Conservation (phyloP, 2,113 vertebrate genomes). For the Podarcis muralis region DNA sequence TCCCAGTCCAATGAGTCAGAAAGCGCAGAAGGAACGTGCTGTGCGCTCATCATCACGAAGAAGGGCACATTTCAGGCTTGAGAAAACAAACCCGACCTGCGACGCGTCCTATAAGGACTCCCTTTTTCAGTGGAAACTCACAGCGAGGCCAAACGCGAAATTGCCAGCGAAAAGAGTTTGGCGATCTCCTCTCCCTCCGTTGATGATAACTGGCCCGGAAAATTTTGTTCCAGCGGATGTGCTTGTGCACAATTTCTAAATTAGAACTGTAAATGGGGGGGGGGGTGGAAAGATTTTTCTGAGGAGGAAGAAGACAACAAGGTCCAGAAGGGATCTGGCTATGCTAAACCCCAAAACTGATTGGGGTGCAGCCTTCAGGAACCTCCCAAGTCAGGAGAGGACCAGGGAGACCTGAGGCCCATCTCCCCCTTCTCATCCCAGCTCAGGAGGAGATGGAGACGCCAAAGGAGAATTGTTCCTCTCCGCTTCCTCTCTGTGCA, state of each 20-base stretch:
- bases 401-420: background rate
- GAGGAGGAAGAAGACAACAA: background rate
- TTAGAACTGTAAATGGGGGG: background rate
- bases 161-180: background rate
- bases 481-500: background rate
- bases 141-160: background rate
- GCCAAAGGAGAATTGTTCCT: too few species aligned
- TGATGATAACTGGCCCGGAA: background rate
- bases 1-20: background rate
- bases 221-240: background rate
- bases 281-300: background rate
- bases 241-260: background rate
- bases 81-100: background rate
- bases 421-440: too few species aligned
- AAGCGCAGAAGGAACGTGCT: background rate
- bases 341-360: background rate
- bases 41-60: background rate
- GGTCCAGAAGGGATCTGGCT: background rate
- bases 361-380: background rate
- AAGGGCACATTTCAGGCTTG: background rate
- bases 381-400: background rate
- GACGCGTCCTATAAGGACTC: background rate
- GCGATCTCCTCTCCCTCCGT: too few species aligned
- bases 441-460: too few species aligned
- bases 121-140: background rate